These are phyloP conservation scores for Stegodyphus dumicola DNA, from an alignment of 1,140 invertebrate genomes.

Conservation along the genomic window DNA sequence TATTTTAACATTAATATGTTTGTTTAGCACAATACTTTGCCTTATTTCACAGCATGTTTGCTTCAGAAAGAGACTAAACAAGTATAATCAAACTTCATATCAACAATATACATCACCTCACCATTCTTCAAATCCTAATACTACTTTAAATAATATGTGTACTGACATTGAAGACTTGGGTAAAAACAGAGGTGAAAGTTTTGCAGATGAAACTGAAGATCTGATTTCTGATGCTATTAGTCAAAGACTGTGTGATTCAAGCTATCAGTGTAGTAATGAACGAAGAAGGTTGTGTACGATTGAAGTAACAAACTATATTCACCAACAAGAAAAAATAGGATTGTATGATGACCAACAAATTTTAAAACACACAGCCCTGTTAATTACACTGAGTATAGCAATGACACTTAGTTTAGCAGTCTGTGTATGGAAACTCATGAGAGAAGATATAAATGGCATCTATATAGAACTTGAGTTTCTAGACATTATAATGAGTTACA, in stretches of 20 bases:
- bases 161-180: constrained; percentile 45
- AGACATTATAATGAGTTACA: constrained; percentile 87
- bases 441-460: constrained; percentile 86
- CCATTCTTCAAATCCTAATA: neutral
- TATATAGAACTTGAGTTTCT: constrained; percentile 92
- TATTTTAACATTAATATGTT: constrained; percentile 75
- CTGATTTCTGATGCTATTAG: neutral
- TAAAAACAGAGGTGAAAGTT: neutral
- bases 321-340: constrained; percentile 58
- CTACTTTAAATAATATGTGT: neutral
- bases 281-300: constrained; percentile 13
- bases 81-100: too few relatives aligned
- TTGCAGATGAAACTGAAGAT: neutral
- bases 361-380: constrained; percentile 83
- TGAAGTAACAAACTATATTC: constrained; percentile 21
- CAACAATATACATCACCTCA: neutral
- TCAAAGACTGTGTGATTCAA: constrained; percentile 24
- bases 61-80: constrained; percentile 4
- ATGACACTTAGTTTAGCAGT: constrained; percentile 91
- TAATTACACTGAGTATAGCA: constrained; percentile 82
- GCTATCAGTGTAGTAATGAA: constrained; percentile 67
- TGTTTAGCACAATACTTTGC: constrained; percentile 76
- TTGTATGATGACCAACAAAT: constrained; percentile 74
- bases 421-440: constrained; percentile 85
- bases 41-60: constrained; percentile 78